Base-by-base conservation (phyloP, 2,888 invertebrate species). In the Apamea epomidion region DNA sequence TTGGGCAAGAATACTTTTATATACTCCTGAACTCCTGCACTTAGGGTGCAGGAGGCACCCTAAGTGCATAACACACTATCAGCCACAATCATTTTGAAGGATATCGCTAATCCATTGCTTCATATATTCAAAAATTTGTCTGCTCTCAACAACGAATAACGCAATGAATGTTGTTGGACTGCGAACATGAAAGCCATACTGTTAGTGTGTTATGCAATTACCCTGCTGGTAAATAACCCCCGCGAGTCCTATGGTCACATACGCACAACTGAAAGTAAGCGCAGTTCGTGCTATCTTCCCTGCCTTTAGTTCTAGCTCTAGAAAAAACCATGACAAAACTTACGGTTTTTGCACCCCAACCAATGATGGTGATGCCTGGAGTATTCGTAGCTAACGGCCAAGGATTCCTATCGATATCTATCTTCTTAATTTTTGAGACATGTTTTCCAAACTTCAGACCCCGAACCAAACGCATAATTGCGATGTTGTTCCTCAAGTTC, bases 261-360 rank as follows among this genome's bases (percentile, higher is more conserved):
- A 16, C 10, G 29, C 14, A 12, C 25, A 25, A 48, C 45, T 70
- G 12, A 72, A n/a, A 48, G 18, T 14, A 48, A 10, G 7, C 8
- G 14, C 14, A 16, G 8, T 21, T 14, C 14, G 8, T 25, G 32
- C 6, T 51, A 51, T 51, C 8, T 32, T 4, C 32, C 10, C 32
- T 16, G 51, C 16, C 25, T 51, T 51, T 70, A 32, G 8, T 16
- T 42, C 7, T 12, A 76, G 32, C 25, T 73, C 48, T 64, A 70
- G 18, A 64, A 37, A 45, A 48, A 64, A 18, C 18, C 16, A 37
- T 10, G 37, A 29, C 0, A 42, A 25, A 72, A 89, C 93, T 93
- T 89, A 96, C 96, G 42, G 89, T 88, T 82, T 82, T 94, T 7
- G 95, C 94, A 0, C 96, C 96, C 96, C 96, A 96, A 12, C 96